Evolutionary conservation across 2,888 invertebrate species (phyloP).

Genomic region (Eueremaeus valkanovi): DNA sequence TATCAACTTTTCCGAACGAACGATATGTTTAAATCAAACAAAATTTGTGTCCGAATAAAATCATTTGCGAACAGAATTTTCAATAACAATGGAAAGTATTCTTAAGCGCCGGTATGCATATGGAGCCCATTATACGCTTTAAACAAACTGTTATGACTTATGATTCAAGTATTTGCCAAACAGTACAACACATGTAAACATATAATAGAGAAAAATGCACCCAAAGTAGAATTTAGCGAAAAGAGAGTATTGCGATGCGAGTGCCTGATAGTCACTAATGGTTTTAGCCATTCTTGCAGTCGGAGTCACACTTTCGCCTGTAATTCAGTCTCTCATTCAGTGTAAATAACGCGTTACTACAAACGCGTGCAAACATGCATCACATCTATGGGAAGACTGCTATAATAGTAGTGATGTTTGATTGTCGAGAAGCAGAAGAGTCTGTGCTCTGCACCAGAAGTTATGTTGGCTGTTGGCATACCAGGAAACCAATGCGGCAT

Average conservation of each 20-base stretch:
- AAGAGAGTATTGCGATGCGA: conserved; percentile 10
- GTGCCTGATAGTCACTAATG: conserved; percentile 28
- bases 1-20: no score
- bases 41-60: no score
- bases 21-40: no score
- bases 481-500: conserved; percentile 32
- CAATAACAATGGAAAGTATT: no score
- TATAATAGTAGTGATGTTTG: neutral
- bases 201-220: neutral
- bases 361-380: conserved; percentile 21
- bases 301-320: conserved; percentile 12
- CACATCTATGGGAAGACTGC: neutral
- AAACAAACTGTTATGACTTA: conserved; percentile 26
- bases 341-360: conserved; percentile 30
- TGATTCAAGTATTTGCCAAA: conserved; percentile 18
- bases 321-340: conserved; percentile 18
- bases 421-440: neutral
- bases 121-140: neutral
- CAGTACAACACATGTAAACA: conserved; percentile 1
- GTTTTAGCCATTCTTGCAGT: conserved; percentile 1
- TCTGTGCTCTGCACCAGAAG: neutral
- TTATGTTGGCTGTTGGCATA: neutral
- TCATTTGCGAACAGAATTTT: no score
- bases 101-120: neutral
- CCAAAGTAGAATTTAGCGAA: conserved; percentile 6